Evolutionary conservation across 2,888 invertebrate species (phyloP).

Genomic region (Chrysolina oricalcia): DNA sequence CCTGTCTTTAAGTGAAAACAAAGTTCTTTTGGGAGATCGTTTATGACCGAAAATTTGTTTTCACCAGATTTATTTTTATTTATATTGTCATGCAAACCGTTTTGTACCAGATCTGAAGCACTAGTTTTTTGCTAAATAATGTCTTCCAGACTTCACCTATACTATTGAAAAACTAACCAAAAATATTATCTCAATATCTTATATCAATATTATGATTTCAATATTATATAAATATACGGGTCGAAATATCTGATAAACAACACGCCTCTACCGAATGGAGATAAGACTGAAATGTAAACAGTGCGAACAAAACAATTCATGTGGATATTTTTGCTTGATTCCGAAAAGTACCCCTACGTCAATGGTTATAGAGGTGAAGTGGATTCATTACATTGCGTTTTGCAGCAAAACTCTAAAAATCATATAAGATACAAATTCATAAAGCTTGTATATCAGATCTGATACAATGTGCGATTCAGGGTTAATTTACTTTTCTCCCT

Average conservation of each 20-base stretch:
- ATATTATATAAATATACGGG: neutral
- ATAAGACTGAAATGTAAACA: neutral
- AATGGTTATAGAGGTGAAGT: neutral
- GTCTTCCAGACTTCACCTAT: neutral
- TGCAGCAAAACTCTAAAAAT: neutral
- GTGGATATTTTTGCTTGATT: neutral
- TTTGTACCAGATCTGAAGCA: neutral
- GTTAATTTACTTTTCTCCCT: too few species aligned
- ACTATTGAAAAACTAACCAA: neutral
- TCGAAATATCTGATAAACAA: neutral
- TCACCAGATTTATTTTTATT: too few species aligned
- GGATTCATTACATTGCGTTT: neutral
- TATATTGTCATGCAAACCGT: neutral
- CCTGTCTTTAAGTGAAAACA: too few species aligned
- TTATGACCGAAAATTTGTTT: too few species aligned
- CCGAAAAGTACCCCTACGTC: neutral
- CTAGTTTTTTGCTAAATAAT: neutral
- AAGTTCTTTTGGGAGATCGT: too few species aligned
- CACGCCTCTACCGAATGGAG: neutral
- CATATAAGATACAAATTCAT: too few species aligned
- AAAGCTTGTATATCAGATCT: too few species aligned
- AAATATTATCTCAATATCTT: neutral
- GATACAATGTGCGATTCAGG: too few species aligned
- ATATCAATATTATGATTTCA: too few species aligned
- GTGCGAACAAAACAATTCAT: conserved; percentile 2